These are phyloP conservation scores for Aplochiton taeniatus DNA, from an alignment of 2,797 vertebrate genomes.

Conservation along the genomic window DNA sequence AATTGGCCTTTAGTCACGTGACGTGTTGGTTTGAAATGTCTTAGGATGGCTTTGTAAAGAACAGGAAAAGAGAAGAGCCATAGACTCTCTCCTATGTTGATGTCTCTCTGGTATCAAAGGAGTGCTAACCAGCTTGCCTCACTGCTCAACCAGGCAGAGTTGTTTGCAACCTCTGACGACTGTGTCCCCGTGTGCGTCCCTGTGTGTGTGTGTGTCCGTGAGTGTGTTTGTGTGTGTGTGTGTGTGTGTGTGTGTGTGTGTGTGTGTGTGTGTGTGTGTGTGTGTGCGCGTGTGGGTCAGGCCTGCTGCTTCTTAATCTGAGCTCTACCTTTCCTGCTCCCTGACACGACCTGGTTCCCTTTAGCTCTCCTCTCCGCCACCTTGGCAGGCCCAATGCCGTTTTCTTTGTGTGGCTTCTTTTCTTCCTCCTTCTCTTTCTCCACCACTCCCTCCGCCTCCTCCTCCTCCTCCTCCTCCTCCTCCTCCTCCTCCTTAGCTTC, in stretches of 20 bases:
- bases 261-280: constrained; percentile 20
- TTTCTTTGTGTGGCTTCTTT: constrained; percentile 83
- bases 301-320: constrained; percentile 90
- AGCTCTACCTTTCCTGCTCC: constrained; percentile 73
- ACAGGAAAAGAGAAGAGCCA: constrained; percentile 31
- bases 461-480: constrained; percentile 31
- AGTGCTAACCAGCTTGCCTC: constrained; percentile 30
- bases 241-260: constrained; percentile 1
- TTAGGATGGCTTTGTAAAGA: constrained; percentile 72
- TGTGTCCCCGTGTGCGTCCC: constrained; percentile 25
- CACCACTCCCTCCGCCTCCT: constrained; percentile 32
- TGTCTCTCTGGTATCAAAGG: constrained; percentile 24
- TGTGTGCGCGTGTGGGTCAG: constrained; percentile 62
- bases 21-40: constrained; percentile 24
- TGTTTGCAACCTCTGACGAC: constrained; percentile 56
- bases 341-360: constrained; percentile 84
- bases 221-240: constrained; percentile 18
- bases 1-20: constrained; percentile 26
- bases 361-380: constrained; percentile 72
- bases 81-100: constrained; percentile 21
- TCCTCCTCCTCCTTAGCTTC: constrained; percentile 40
- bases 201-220: constrained; percentile 35
- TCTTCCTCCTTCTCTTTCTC: constrained; percentile 56
- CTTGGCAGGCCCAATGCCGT: constrained; percentile 70
- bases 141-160: constrained; percentile 66